Evolutionary conservation across 2,113 vertebrate species (phyloP).

Genomic region (Platanista minor): DNA sequence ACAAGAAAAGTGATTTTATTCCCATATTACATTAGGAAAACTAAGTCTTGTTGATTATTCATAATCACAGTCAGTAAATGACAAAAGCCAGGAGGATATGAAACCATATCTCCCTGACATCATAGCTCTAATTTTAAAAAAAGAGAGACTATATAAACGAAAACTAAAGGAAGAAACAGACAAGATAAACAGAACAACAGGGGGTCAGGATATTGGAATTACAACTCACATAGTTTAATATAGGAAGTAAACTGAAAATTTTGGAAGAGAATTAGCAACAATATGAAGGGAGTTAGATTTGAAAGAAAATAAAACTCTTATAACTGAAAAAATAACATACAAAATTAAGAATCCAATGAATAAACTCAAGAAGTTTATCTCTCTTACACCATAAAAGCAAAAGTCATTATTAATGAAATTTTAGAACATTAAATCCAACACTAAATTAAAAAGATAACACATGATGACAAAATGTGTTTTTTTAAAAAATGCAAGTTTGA

Average conservation of each 20-base stretch:
- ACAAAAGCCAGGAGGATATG: neutral
- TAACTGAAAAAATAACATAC: neutral
- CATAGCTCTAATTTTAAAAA: neutral
- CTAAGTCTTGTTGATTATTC: neutral
- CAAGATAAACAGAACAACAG: neutral
- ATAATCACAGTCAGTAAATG: neutral
- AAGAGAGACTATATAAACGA: neutral
- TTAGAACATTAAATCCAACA: neutral
- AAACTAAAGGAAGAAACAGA: neutral
- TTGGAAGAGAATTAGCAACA: neutral
- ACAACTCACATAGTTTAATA: neutral
- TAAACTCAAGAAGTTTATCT: neutral
- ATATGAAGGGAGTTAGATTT: neutral
- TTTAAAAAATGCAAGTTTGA: neutral
- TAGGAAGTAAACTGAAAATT: neutral
- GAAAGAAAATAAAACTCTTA: neutral
- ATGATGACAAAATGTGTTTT: neutral
- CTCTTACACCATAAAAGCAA: neutral
- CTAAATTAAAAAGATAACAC: neutral
- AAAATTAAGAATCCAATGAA: neutral
- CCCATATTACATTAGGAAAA: neutral
- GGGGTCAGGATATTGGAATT: neutral
- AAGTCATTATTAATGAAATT: conserved; percentile 21
- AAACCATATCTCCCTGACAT: neutral
- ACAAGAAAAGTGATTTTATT: neutral